Conservation (phyloP, 2,113 vertebrate species). For the Pavo muticus region DNA sequence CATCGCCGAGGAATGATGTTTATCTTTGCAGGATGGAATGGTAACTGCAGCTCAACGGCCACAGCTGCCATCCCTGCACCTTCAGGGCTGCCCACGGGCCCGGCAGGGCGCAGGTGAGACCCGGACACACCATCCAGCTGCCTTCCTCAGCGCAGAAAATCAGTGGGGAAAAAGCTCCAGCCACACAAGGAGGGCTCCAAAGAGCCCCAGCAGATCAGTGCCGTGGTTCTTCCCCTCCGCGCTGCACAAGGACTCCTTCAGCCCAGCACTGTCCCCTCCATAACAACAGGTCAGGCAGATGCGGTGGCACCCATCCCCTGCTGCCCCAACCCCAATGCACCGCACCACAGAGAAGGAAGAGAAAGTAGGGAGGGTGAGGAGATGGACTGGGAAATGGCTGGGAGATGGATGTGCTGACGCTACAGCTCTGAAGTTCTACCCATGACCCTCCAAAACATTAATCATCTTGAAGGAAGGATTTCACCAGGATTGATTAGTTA, state of each 20-base stretch:
- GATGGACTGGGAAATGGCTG: not conserved
- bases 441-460: not conserved
- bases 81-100: not conserved
- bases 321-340: not conserved
- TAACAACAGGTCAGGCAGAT: rapidly evolving
- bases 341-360: not conserved
- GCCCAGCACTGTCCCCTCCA: not conserved
- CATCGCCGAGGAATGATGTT: not conserved
- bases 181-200: not conserved
- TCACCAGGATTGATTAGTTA: constrained; percentile 11
- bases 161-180: not conserved
- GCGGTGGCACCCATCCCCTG: not conserved
- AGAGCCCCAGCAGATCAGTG: rapidly evolving
- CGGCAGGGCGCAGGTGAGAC: not conserved
- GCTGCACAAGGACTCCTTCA: not conserved
- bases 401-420: not conserved
- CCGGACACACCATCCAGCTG: not conserved
- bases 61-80: too few species aligned
- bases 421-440: not conserved
- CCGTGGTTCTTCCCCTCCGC: too few species aligned
- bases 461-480: not conserved
- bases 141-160: not conserved
- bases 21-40: not conserved
- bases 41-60: not conserved
- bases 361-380: rapidly evolving